phyloP scores from a whole-genome alignment of 1,140 invertebrate genomes.

The Microvelia longipes region DNA sequence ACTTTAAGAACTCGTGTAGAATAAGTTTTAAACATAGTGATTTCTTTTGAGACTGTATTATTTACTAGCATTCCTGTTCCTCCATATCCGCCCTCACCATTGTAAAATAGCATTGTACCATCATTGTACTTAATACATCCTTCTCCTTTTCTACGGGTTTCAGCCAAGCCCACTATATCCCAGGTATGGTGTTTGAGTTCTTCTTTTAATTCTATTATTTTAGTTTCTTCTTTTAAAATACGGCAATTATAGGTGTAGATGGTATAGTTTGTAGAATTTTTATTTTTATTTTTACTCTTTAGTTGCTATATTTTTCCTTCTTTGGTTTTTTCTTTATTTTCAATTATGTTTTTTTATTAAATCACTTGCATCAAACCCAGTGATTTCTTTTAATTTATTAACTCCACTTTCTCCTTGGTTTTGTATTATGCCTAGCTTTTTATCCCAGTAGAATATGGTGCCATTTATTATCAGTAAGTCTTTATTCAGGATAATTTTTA shows the following conservation, averaged over 20 bases:
- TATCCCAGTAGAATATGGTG: too few relatives aligned
- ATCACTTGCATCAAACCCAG: too few relatives aligned
- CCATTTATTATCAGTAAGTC: too few relatives aligned
- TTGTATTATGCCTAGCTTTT: too few relatives aligned
- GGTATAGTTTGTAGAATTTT: background rate
- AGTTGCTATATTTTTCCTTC: background rate
- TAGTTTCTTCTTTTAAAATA: background rate
- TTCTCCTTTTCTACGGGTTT: background rate
- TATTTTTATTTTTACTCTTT: background rate
- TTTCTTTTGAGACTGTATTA: background rate
- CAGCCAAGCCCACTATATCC: background rate
- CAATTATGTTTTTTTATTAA: too few relatives aligned
- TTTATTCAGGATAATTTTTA: too few relatives aligned
- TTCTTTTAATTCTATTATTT: background rate
- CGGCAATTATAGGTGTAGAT: background rate
- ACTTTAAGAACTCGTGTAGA: constrained; percentile 14
- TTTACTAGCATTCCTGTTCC: background rate
- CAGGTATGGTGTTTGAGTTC: background rate
- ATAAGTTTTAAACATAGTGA: background rate
- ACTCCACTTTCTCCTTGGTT: too few relatives aligned
- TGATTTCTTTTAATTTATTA: background rate
- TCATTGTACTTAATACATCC: background rate
- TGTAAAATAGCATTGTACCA: background rate
- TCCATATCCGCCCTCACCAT: background rate
- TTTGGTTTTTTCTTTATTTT: background rate